phyloP scores from a whole-genome alignment of 2,888 invertebrate species.

The Pristionchus entomophagus region DNA sequence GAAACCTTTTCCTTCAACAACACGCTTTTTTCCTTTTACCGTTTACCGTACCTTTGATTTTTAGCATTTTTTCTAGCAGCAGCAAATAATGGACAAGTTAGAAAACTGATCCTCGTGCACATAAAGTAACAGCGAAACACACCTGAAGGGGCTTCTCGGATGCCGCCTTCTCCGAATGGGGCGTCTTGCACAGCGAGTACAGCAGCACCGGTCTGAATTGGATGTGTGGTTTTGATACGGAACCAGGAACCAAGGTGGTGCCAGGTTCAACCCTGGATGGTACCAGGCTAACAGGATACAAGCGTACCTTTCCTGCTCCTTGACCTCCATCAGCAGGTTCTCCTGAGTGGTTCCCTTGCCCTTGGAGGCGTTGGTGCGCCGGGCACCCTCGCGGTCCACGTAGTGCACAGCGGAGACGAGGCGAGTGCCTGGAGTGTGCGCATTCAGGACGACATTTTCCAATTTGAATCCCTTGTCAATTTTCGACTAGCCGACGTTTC shows the following conservation, averaged over 20 bases:
- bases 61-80: too few species aligned
- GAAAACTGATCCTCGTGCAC: too few species aligned
- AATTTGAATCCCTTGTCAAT: background rate
- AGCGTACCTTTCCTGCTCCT: conserved; percentile 28
- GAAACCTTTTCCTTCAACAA: too few species aligned
- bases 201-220: conserved; percentile 36
- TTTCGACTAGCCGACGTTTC: background rate
- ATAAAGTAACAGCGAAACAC: too few species aligned
- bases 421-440: conserved; percentile 28
- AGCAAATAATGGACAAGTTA: too few species aligned
- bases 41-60: too few species aligned
- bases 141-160: background rate
- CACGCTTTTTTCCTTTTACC: too few species aligned
- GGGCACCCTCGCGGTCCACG: conserved; percentile 54
- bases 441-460: conserved; percentile 8
- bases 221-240: too few species aligned
- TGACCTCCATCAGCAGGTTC: conserved; percentile 14
- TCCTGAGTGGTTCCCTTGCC: conserved; percentile 39
- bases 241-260: too few species aligned
- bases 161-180: background rate
- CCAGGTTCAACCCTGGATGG: too few species aligned
- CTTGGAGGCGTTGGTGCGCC: conserved; percentile 49
- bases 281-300: background rate
- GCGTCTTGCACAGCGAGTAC: conserved; percentile 36
- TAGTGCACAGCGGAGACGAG: conserved; percentile 57